A percentile compares a stretch with the other conserved stretches of the same genome.
Evolutionary conservation across 2,888 invertebrate genomes (phyloP).

Genomic region (Ochropacha duplaris): DNA sequence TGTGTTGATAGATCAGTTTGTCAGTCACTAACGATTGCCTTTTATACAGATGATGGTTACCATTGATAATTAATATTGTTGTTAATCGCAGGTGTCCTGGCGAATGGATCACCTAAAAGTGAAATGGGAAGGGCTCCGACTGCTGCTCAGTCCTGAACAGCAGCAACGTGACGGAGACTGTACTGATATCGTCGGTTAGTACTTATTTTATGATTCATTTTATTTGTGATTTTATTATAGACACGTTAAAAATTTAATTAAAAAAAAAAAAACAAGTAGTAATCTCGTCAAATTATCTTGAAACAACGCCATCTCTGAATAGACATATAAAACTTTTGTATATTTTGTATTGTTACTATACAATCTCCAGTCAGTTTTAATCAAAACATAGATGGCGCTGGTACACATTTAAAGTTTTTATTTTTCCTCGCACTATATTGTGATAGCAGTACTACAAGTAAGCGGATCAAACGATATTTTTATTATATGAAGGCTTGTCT

Average conservation of each 20-base stretch:
- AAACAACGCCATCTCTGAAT: neutral
- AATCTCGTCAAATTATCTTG: neutral
- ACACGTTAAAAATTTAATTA: too few relatives aligned
- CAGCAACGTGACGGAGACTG: slow-evolving; percentile 61
- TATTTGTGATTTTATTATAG: neutral
- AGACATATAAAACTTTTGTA: neutral
- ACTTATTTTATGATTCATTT: neutral
- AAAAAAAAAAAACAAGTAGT: neutral
- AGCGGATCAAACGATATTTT: too few relatives aligned
- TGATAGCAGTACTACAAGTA: neutral
- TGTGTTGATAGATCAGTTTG: too few relatives aligned
- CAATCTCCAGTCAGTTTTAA: neutral
- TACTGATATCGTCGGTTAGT: slow-evolving; percentile 70
- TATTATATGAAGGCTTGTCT: too few relatives aligned
- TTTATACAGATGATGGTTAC: too few relatives aligned
- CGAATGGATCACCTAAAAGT: slow-evolving; percentile 88
- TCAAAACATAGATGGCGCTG: neutral
- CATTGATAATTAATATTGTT: neutral
- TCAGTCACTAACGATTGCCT: too few relatives aligned
- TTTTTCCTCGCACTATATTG: neutral
- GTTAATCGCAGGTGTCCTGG: slow-evolving; percentile 82
- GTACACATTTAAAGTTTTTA: neutral
- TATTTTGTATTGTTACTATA: neutral
- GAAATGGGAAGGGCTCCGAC: slow-evolving; percentile 90
- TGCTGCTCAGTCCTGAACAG: slow-evolving; percentile 85